Conservation (phyloP, 2,888 invertebrate species). For the Drosophila paramelanica region DNA sequence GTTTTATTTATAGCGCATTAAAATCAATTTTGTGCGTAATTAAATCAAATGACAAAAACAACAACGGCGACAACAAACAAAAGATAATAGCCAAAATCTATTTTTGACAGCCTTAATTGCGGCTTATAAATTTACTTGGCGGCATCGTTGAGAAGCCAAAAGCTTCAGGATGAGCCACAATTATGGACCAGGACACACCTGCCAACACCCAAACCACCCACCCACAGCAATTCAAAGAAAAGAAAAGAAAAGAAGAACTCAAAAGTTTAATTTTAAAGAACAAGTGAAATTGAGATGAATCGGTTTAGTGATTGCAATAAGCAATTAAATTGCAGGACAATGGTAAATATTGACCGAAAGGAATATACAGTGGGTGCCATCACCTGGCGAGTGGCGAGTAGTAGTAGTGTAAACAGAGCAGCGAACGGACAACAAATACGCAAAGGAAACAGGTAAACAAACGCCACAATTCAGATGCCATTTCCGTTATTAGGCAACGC, state of each 20-base stretch:
- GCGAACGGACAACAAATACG: conserved; percentile 15
- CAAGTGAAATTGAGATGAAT: conserved; percentile 32
- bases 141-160: conserved; percentile 11
- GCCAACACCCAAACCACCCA: conserved; percentile 3
- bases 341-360: conserved; percentile 18
- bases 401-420: conserved; percentile 39
- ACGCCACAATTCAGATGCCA: conserved; percentile 47
- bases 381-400: conserved; percentile 51
- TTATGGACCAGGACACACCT: conserved; percentile 3
- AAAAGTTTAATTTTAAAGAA: conserved; percentile 27
- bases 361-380: conserved; percentile 21
- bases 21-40: conserved; percentile 76
- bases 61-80: conserved; percentile 14
- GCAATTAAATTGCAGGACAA: conserved; percentile 55
- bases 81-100: conserved; percentile 44
- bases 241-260: background rate
- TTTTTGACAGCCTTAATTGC: conserved; percentile 55
- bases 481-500: conserved; percentile 44
- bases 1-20: conserved; percentile 75
- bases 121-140: conserved; percentile 42
- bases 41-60: conserved; percentile 44
- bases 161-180: background rate
- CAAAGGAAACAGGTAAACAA: conserved; percentile 49
- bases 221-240: too few relatives aligned
- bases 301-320: conserved; percentile 38